These are phyloP conservation scores for Melanophora roralis DNA, from an alignment of 2,888 invertebrate genomes.

Conservation along the genomic window DNA sequence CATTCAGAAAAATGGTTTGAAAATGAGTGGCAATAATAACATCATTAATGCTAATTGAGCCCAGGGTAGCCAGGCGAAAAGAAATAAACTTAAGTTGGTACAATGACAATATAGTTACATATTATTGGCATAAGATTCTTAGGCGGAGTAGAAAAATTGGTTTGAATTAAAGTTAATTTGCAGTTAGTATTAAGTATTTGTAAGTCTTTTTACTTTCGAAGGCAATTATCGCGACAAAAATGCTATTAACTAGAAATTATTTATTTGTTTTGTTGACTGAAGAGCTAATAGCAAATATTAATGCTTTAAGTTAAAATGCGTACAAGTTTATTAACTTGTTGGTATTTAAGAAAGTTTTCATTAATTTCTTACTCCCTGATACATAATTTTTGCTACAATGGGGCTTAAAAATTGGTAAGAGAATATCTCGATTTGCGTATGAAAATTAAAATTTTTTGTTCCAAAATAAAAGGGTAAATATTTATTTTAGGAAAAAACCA, in stretches of 20 bases:
- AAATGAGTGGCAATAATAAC: slow-evolving; percentile 21
- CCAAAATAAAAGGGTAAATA: no score
- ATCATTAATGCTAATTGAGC: background rate
- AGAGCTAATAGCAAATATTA: no score
- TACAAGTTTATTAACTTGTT: no score
- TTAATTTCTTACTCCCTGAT: no score
- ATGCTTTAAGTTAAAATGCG: no score
- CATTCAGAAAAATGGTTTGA: background rate
- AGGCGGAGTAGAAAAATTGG: background rate
- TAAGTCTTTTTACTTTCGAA: background rate
- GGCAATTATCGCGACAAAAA: background rate
- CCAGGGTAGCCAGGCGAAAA: background rate
- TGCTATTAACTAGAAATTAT: background rate
- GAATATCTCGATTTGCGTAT: no score
- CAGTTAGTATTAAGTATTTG: background rate
- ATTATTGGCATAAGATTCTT: background rate
- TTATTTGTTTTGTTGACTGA: background rate
- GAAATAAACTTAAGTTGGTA: background rate
- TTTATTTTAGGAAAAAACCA: no score
- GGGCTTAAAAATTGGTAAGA: no score
- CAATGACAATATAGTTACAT: background rate
- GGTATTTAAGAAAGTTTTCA: no score
- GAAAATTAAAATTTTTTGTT: no score
- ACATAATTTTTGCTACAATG: no score
- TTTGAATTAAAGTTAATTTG: background rate